Conservation (phyloP, 2,888 invertebrate species). For the Merodon equestris region DNA sequence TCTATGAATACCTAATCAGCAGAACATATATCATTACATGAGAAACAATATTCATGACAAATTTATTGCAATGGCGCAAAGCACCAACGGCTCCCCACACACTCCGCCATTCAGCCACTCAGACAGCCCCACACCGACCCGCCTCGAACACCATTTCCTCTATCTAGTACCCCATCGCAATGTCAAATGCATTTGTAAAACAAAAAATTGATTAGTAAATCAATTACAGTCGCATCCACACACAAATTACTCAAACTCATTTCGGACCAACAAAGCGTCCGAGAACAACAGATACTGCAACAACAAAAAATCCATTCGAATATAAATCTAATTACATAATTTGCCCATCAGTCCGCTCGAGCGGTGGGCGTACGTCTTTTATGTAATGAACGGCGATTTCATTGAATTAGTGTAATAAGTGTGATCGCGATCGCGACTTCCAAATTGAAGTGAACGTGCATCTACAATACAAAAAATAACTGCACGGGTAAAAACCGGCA, state of each 20-base stretch:
- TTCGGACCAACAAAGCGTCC: slow-evolving; percentile 10
- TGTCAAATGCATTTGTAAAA: slow-evolving; percentile 52
- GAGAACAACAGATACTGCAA: slow-evolving; percentile 1
- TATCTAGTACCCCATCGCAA: slow-evolving; percentile 2
- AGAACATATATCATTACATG: slow-evolving; percentile 48
- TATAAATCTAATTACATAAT: slow-evolving; percentile 54
- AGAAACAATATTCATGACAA: slow-evolving; percentile 47
- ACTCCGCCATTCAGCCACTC: too few relatives aligned
- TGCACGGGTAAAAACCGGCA: background rate
- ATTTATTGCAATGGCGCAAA: slow-evolving; percentile 45
- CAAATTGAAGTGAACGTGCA: slow-evolving; percentile 35
- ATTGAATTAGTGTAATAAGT: slow-evolving; percentile 57
- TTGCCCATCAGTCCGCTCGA: slow-evolving; percentile 19
- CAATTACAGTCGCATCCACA: slow-evolving; percentile 29
- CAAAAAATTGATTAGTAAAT: slow-evolving; percentile 45
- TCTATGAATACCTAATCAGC: slow-evolving; percentile 62
- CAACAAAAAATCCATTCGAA: slow-evolving; percentile 15
- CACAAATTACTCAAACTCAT: slow-evolving; percentile 33
- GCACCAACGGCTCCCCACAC: background rate
- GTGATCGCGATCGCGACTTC: slow-evolving; percentile 43
- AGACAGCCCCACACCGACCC: too few relatives aligned
- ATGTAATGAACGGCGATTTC: slow-evolving; percentile 54
- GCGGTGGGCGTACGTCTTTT: slow-evolving; percentile 11
- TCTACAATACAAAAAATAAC: slow-evolving; percentile 20
- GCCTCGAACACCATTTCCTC: too few relatives aligned